Base-by-base conservation (phyloP, 2,888 invertebrate genomes). In the Formica aserva region DNA sequence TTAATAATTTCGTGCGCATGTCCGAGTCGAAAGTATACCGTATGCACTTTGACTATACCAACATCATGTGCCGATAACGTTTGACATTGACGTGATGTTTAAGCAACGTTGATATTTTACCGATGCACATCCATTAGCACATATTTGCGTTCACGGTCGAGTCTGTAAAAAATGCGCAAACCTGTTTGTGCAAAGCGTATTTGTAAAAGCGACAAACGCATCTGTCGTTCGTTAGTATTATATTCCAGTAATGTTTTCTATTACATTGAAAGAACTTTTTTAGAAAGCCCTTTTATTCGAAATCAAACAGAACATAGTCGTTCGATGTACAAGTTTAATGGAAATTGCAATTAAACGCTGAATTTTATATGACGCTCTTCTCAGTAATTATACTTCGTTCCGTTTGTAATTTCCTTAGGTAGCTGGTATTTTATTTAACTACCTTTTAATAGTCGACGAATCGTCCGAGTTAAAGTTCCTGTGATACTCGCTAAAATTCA, bases 401-500 rank as follows among this genome's bases (percentile, higher is more conserved):
- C 35, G 72, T 80, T 80, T 72, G 78, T 80, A 80, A 80, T 80
- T 80, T 80, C 71, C 72, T 80, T 71, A 80, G 78, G 72, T 72
- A 60, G 72, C 72, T 69, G 60, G 72, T 80, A 80, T 80, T 80
- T 80, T 80, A 80, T 80, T 80, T 80, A 80, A 80, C 72, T 80
- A 72, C 78, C 72, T 72, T 80, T 80, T 80, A 80, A 80, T 80
- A 80, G 78, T 72, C 78, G 78, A 72, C 72, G 72, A 80, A 60
- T 80, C 78, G 60, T 80, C 78, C 45, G 35, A 80, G 72, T 80
- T 80, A 48, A 80, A 80, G 60, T 80, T 72, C 72, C 60, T 72
- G 78, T 71, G 78, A 80, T 80, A 80, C 57, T 85, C 75, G 48
- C 83, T 72, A 76, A 82, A 85, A 75, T 82, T 66, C 41, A 77